These are phyloP conservation scores for Nemotelus pantherinus DNA, from an alignment of 2,888 invertebrate species.

Conservation along the genomic window DNA sequence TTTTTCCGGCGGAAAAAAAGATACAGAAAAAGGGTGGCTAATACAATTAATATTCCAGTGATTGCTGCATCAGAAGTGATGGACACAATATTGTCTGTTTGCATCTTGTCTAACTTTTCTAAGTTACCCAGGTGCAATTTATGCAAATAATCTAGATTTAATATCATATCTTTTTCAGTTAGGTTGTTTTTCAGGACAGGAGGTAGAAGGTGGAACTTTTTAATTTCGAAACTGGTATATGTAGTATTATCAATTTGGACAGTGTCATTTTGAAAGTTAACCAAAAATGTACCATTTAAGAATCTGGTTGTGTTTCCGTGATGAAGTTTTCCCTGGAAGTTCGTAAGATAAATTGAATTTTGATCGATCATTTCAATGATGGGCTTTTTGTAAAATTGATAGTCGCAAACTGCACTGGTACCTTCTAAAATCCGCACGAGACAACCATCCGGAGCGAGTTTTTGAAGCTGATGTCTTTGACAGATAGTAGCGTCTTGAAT, in stretches of 20 bases:
- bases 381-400: slow-evolving; percentile 2
- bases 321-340: slow-evolving; percentile 33
- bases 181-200: slow-evolving; percentile 17
- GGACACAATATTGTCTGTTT: background rate
- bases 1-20: no score
- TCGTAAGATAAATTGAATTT: slow-evolving; percentile 32
- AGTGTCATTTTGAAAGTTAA: slow-evolving; percentile 29
- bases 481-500: background rate
- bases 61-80: background rate
- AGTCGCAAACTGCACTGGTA: slow-evolving; percentile 6
- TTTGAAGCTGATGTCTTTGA: background rate
- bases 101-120: background rate
- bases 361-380: slow-evolving; percentile 15
- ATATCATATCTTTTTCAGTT: slow-evolving; percentile 6
- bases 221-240: slow-evolving; percentile 15
- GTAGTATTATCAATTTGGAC: slow-evolving; percentile 15
- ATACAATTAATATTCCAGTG: no score
- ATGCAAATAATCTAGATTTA: slow-evolving; percentile 22
- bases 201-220: slow-evolving; percentile 32
- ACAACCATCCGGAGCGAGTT: background rate
- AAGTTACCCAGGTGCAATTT: slow-evolving; percentile 8
- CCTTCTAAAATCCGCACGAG: slow-evolving; percentile 16
- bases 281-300: slow-evolving; percentile 21
- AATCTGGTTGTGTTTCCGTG: slow-evolving; percentile 13
- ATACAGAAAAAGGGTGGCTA: no score